These are phyloP conservation scores for Eudemis profundana DNA, from an alignment of 2,888 invertebrate species.

Conservation along the genomic window DNA sequence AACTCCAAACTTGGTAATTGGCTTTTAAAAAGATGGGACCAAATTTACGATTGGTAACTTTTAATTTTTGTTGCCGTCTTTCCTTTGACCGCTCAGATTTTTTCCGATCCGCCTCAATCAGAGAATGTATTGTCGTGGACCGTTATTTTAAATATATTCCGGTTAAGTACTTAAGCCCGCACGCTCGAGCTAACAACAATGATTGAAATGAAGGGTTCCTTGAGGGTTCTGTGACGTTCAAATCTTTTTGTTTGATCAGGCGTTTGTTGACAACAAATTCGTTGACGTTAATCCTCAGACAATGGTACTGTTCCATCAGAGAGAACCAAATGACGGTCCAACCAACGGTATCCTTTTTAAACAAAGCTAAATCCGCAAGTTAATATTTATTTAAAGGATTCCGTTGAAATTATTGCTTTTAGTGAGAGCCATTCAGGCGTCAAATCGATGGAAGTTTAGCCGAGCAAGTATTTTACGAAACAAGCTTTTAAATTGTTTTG, in stretches of 20 bases:
- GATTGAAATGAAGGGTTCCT: slow-evolving; percentile 70
- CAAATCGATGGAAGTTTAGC: slow-evolving; percentile 49
- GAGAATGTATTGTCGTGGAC: slow-evolving; percentile 52
- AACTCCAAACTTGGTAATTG: slow-evolving; percentile 76
- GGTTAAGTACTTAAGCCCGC: slow-evolving; percentile 68
- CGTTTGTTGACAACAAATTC: slow-evolving; percentile 83
- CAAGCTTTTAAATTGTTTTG: slow-evolving; percentile 43
- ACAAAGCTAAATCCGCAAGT: slow-evolving; percentile 66
- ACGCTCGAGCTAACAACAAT: slow-evolving; percentile 67
- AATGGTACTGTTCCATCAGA: slow-evolving; percentile 77
- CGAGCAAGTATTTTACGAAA: slow-evolving; percentile 40
- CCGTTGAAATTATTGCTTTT: slow-evolving; percentile 62
- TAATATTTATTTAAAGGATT: slow-evolving; percentile 74
- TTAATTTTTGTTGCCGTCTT: slow-evolving; percentile 54
- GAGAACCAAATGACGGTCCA: slow-evolving; percentile 63
- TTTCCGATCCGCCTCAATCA: slow-evolving; percentile 45
- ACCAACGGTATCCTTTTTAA: slow-evolving; percentile 70
- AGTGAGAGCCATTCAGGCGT: slow-evolving; percentile 56
- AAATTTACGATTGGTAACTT: slow-evolving; percentile 67
- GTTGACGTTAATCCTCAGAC: slow-evolving; percentile 83
- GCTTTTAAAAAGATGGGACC: slow-evolving; percentile 74
- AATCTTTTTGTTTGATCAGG: slow-evolving; percentile 83
- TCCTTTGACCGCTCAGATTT: slow-evolving; percentile 51
- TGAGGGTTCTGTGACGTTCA: slow-evolving; percentile 64
- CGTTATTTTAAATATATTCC: slow-evolving; percentile 60